Evolutionary conservation across 2,888 invertebrate species (phyloP).

Genomic region (Cerceris rybyensis): DNA sequence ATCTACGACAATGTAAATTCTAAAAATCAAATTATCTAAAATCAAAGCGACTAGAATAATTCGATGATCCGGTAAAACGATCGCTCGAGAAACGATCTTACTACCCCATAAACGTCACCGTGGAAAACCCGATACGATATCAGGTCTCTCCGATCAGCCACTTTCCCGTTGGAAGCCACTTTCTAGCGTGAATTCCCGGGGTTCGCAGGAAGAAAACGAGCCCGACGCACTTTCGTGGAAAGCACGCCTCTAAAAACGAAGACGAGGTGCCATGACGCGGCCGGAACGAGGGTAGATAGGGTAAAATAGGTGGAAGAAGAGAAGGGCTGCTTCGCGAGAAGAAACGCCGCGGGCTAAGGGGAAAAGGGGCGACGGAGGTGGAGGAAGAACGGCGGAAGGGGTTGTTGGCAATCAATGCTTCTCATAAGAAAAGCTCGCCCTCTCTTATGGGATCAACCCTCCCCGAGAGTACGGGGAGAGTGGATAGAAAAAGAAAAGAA

Average conservation of each 20-base stretch:
- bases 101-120: background rate
- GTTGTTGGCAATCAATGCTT: conserved; percentile 82
- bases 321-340: conserved; percentile 8
- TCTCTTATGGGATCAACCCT: conserved; percentile 74
- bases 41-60: background rate
- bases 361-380: conserved; percentile 25
- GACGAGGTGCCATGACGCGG: conserved; percentile 18
- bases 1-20: background rate
- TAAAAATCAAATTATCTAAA: background rate
- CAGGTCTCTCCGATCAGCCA: conserved; percentile 2
- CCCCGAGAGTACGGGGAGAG: conserved; percentile 55
- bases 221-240: conserved; percentile 14
- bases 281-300: conserved; percentile 11
- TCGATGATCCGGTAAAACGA: conserved; percentile 8
- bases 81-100: conserved; percentile 5
- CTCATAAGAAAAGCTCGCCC: conserved; percentile 79
- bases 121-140: conserved; percentile 7
- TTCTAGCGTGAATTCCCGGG: background rate
- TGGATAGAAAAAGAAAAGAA: conserved; percentile 30
- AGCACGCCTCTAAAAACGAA: conserved; percentile 20
- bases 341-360: conserved; percentile 14
- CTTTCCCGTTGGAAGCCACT: conserved; percentile 3
- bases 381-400: conserved; percentile 61
- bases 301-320: conserved; percentile 40
- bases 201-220: background rate